Conservation (phyloP, 2,113 vertebrate species). For the Nerophis lumbriciformis region DNA sequence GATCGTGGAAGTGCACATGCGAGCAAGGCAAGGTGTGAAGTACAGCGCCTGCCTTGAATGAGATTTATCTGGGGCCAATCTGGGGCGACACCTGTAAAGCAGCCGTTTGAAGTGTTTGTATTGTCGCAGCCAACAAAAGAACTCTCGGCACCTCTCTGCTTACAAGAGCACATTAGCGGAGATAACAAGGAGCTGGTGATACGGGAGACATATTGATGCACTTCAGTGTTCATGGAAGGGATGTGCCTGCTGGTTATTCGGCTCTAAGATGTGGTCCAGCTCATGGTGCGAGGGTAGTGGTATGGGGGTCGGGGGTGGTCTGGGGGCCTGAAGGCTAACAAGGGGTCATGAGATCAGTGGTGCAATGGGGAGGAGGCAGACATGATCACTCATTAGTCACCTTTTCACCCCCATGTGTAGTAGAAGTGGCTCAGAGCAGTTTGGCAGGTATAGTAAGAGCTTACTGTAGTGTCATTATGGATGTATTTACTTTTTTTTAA, state of each 20-base stretch:
- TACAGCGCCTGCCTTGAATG: slow-evolving; percentile 42
- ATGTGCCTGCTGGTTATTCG: slow-evolving; percentile 5
- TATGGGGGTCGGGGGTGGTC: not conserved
- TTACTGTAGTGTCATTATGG: slow-evolving; percentile 13
- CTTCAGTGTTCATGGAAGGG: slow-evolving; percentile 19
- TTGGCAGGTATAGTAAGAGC: slow-evolving; percentile 36
- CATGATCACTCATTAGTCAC: slow-evolving; percentile 56
- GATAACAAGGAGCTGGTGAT: slow-evolving; percentile 25
- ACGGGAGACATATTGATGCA: slow-evolving; percentile 21
- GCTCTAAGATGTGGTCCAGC: too few species aligned
- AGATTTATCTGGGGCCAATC: slow-evolving; percentile 45
- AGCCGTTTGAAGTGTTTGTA: slow-evolving; percentile 72
- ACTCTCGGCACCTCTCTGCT: slow-evolving; percentile 64
- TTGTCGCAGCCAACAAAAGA: slow-evolving; percentile 69
- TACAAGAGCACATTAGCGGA: slow-evolving; percentile 56
- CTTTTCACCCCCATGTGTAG: slow-evolving; percentile 48
- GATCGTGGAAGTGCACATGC: too few species aligned
- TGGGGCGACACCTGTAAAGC: slow-evolving; percentile 62
- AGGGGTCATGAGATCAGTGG: slow-evolving; percentile 37
- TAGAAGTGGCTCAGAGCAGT: slow-evolving; percentile 26
- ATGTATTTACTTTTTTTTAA: not conserved
- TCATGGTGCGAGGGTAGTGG: too few species aligned
- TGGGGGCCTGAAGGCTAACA: slow-evolving; percentile 32
- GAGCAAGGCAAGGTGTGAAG: slow-evolving; percentile 28
- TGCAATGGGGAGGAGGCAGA: slow-evolving; percentile 34